Evolutionary conservation across 2,797 vertebrate species (phyloP).

Genomic region (Chaenodraco wilsoni): DNA sequence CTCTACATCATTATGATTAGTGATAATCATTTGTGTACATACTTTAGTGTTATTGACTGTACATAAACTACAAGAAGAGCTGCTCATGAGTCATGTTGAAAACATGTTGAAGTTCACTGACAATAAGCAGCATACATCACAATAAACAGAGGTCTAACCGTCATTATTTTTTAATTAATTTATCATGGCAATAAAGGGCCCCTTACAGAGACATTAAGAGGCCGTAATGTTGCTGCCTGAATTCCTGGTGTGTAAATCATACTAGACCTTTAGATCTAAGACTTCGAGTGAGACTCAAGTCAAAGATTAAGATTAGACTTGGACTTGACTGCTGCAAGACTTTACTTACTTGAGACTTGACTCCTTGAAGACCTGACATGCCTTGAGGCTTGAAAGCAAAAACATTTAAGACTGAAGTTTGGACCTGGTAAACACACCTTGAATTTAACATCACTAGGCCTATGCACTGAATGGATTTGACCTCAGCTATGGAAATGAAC

Average conservation of each 20-base stretch:
- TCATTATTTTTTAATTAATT: neutral
- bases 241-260: conserved; percentile 1
- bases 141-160: neutral
- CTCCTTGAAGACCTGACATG: conserved; percentile 32
- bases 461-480: neutral
- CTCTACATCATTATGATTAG: too few relatives aligned
- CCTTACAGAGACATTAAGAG: neutral
- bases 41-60: neutral
- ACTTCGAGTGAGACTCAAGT: neutral
- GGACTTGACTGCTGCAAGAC: conserved; percentile 1
- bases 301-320: conserved; percentile 6
- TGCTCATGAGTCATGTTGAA: neutral
- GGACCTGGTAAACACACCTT: conserved; percentile 11
- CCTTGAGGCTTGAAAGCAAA: conserved; percentile 31
- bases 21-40: neutral
- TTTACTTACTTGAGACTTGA: conserved; percentile 30
- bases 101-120: neutral
- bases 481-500: neutral
- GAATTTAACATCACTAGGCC: conserved; percentile 3
- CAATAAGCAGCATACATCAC: neutral
- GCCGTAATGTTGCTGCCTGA: neutral
- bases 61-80: neutral
- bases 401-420: conserved; percentile 28
- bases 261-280: neutral
- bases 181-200: neutral